Evolutionary conservation across 1,140 invertebrate genomes (phyloP).

Genomic region (Drosophila ambigua): DNA sequence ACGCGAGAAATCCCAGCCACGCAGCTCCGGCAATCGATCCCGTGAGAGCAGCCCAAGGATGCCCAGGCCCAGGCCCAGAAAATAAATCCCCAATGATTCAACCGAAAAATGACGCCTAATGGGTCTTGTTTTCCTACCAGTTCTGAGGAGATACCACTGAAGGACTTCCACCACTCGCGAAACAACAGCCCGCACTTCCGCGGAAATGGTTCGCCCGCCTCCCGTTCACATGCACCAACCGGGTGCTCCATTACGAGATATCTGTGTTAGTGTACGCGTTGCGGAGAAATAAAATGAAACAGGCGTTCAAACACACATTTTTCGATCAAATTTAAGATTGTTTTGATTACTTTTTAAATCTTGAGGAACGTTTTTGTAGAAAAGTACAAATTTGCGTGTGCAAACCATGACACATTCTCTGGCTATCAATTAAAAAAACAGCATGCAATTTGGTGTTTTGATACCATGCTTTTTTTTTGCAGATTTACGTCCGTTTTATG

Average conservation of each 20-base stretch:
- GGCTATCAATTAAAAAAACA: no score
- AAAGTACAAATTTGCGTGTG: no score
- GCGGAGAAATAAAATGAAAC: no score
- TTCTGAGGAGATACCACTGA: conserved; percentile 93
- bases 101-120: background rate
- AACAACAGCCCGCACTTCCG: conserved; percentile 78
- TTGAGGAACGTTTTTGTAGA: no score
- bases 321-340: no score
- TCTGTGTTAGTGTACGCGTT: conserved; percentile 35
- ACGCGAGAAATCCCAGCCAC: conserved; percentile 65
- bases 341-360: no score
- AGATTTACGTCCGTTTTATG: no score
- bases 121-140: conserved; percentile 55
- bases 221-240: conserved; percentile 75
- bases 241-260: conserved; percentile 83
- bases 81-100: background rate
- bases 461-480: no score
- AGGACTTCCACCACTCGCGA: conserved; percentile 87
- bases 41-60: conserved; percentile 89
- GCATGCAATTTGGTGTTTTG: no score
- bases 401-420: no score
- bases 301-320: no score
- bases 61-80: conserved; percentile 87
- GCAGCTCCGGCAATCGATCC: conserved; percentile 84
- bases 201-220: conserved; percentile 63